Evolutionary conservation across 2,797 vertebrate genomes (phyloP).

Genomic region (Cheirogaleus major): DNA sequence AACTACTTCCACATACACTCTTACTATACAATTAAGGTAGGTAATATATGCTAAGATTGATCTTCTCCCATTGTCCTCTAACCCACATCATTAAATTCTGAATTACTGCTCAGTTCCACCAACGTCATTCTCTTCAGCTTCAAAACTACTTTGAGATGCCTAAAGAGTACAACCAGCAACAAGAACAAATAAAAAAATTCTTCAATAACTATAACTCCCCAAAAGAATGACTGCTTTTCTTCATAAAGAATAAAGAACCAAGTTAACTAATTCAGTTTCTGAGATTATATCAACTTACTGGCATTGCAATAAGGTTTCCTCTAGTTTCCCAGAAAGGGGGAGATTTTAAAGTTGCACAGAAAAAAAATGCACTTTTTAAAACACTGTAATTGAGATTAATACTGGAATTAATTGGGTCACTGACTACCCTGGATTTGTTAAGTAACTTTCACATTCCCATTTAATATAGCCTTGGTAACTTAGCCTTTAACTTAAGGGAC

Average conservation of each 20-base stretch:
- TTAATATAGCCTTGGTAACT: neutral
- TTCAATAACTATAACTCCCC: neutral
- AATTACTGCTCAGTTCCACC: conserved; percentile 23
- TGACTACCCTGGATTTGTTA: neutral
- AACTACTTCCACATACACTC: neutral
- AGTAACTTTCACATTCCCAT: neutral
- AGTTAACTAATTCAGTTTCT: neutral
- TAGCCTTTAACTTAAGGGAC: neutral
- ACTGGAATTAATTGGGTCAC: neutral
- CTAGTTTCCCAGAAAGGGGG: neutral
- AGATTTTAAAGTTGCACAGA: neutral
- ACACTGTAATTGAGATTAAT: neutral
- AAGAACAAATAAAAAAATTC: neutral
- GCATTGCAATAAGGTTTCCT: neutral
- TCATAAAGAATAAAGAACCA: neutral
- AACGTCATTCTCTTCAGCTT: neutral
- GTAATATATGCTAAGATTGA: neutral
- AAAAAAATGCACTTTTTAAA: neutral
- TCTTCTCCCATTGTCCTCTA: neutral
- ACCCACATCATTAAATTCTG: neutral
- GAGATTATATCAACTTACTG: neutral
- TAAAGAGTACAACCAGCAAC: neutral
- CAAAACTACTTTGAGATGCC: neutral
- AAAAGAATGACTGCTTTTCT: neutral
- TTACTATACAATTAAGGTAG: neutral